Conservation (phyloP, 2,113 vertebrate species). For the Prolemur simus region DNA sequence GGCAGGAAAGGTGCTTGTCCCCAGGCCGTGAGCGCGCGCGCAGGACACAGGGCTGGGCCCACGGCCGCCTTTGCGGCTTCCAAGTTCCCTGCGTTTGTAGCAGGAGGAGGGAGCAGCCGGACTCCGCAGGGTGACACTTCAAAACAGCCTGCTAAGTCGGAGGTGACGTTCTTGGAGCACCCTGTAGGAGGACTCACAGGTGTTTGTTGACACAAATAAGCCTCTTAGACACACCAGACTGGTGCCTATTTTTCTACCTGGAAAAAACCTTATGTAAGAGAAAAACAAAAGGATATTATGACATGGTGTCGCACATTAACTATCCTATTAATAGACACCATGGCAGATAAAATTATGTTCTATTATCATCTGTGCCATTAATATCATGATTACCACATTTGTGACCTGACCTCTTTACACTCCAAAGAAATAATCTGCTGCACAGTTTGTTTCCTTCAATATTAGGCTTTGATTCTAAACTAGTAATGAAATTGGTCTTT, state of each 20-base stretch:
- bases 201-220: slow-evolving; percentile 32
- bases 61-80: slow-evolving; percentile 47
- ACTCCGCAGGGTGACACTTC: neutral
- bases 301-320: neutral
- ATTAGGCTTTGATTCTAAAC: neutral
- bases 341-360: neutral
- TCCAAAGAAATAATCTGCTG: neutral
- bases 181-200: neutral
- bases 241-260: neutral
- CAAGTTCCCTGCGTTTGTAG: slow-evolving; percentile 52
- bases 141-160: neutral
- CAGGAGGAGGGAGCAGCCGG: neutral
- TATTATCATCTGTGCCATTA: neutral
- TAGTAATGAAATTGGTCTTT: neutral
- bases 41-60: slow-evolving; percentile 62
- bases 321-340: neutral
- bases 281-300: neutral
- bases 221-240: neutral
- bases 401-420: rapidly evolving
- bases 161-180: neutral
- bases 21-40: slow-evolving; percentile 66
- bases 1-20: slow-evolving; percentile 67
- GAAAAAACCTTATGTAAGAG: neutral
- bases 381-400: neutral
- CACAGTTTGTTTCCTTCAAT: neutral